Evolutionary conservation across 2,888 invertebrate species (phyloP).

Genomic region (Drosophila birchii): DNA sequence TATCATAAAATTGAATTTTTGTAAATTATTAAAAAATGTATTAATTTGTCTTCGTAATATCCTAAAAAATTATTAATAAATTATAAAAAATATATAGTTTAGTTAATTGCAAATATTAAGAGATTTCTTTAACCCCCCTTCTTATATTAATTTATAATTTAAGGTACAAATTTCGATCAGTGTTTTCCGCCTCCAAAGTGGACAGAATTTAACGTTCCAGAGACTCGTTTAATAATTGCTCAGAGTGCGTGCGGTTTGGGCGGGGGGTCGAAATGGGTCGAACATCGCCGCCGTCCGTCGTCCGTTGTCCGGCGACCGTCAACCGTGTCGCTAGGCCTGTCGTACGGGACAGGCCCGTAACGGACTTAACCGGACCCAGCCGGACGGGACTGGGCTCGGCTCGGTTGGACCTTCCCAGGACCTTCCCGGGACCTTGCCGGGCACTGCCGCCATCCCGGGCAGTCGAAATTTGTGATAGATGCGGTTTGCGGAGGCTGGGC

Average conservation of each 20-base stretch:
- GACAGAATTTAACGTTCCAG: slow-evolving; percentile 78
- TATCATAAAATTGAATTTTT: no score
- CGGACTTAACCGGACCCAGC: slow-evolving; percentile 35
- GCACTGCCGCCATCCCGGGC: slow-evolving; percentile 52
- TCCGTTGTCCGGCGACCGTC: slow-evolving; percentile 30
- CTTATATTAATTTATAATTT: background rate
- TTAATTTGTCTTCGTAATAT: background rate
- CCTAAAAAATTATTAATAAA: background rate
- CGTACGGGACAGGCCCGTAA: slow-evolving; percentile 54
- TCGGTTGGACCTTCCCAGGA: slow-evolving; percentile 32
- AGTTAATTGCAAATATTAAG: background rate
- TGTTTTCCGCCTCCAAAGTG: slow-evolving; percentile 59
- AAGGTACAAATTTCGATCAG: background rate
- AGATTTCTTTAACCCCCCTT: background rate
- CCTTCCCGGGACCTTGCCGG: slow-evolving; percentile 46
- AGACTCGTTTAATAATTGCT: slow-evolving; percentile 78
- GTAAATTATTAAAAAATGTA: background rate
- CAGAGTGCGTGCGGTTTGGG: slow-evolving; percentile 78
- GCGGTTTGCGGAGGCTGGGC: slow-evolving; percentile 77
- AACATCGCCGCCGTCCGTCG: slow-evolving; percentile 10
- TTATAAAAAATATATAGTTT: background rate
- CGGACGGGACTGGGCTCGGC: slow-evolving; percentile 31
- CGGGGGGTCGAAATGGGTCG: slow-evolving; percentile 55
- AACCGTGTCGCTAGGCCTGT: slow-evolving; percentile 78
- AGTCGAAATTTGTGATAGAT: slow-evolving; percentile 77